These are phyloP conservation scores for Coptodon rendalli DNA, from an alignment of 2,113 vertebrate species.

Conservation along the genomic window DNA sequence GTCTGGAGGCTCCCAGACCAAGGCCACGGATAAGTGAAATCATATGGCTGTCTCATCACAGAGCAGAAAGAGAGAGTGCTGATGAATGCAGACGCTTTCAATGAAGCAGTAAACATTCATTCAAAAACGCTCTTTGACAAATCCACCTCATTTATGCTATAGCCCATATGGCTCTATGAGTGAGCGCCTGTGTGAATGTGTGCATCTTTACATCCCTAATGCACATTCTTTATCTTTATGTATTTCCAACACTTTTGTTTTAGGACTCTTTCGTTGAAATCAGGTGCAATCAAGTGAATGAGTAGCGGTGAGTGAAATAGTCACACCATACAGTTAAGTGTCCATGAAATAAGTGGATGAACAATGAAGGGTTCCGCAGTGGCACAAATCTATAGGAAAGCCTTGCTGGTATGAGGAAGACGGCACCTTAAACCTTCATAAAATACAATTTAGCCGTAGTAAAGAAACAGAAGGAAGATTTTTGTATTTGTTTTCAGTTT, in stretches of 20 bases:
- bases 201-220: neutral
- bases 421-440: neutral
- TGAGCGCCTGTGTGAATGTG: neutral
- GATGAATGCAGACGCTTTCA: conserved; percentile 38
- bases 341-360: neutral
- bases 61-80: conserved; percentile 20
- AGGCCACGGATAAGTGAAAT: conserved; percentile 70
- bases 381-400: neutral
- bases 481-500: neutral
- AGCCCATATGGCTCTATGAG: conserved; percentile 41
- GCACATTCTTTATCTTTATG: conserved; percentile 1
- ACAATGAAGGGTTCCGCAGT: neutral
- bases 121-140: conserved; percentile 56
- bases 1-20: conserved; percentile 58
- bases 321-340: neutral
- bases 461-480: neutral
- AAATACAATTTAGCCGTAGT: neutral
- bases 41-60: conserved; percentile 61
- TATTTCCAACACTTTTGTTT: neutral
- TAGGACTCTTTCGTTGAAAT: conserved; percentile 2
- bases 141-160: conserved; percentile 34
- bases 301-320: neutral
- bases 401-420: neutral
- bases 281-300: neutral
- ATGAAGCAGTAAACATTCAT: conserved; percentile 30